Conservation (phyloP, 2,888 invertebrate species). For the Corbicula japonica region DNA sequence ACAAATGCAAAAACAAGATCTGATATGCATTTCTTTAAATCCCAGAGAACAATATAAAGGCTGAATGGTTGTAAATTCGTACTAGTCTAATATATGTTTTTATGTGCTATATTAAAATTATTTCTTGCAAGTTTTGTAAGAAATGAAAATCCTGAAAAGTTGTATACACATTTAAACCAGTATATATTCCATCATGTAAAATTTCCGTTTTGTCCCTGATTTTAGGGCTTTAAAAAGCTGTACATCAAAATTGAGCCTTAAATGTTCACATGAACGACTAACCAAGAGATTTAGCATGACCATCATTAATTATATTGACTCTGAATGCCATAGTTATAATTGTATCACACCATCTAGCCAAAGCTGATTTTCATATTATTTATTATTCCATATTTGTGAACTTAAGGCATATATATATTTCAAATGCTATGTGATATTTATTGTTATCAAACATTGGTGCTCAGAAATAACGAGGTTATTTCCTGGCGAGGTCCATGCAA, state of each 20-base stretch:
- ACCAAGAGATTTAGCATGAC: slow-evolving; percentile 12
- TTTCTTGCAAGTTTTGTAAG: no score
- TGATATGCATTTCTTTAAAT: no score
- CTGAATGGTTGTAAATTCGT: no score
- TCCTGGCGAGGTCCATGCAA: slow-evolving; percentile 30
- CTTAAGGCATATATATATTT: slow-evolving; percentile 12
- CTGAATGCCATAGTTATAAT: slow-evolving; percentile 24
- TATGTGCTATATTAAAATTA: no score
- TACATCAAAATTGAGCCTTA: slow-evolving; percentile 12
- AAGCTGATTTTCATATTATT: slow-evolving; percentile 33
- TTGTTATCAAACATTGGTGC: slow-evolving; percentile 54
- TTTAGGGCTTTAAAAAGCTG: slow-evolving; percentile 1
- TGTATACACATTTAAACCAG: no score
- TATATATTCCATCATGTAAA: no score
- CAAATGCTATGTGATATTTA: slow-evolving; percentile 51
- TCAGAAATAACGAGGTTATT: slow-evolving; percentile 31
- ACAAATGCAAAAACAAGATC: no score
- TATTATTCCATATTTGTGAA: slow-evolving; percentile 37
- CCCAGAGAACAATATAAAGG: no score
- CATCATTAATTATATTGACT: slow-evolving; percentile 10
- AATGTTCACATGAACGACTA: slow-evolving; percentile 5
- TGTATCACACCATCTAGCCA: slow-evolving; percentile 39
- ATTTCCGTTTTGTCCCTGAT: background rate
- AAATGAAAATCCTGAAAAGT: no score
- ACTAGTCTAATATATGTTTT: no score